Evolutionary conservation across 2,113 vertebrate genomes (phyloP), one percentile per base, ranked within the genome.

Genomic region (Dasypus novemcinctus): DNA sequence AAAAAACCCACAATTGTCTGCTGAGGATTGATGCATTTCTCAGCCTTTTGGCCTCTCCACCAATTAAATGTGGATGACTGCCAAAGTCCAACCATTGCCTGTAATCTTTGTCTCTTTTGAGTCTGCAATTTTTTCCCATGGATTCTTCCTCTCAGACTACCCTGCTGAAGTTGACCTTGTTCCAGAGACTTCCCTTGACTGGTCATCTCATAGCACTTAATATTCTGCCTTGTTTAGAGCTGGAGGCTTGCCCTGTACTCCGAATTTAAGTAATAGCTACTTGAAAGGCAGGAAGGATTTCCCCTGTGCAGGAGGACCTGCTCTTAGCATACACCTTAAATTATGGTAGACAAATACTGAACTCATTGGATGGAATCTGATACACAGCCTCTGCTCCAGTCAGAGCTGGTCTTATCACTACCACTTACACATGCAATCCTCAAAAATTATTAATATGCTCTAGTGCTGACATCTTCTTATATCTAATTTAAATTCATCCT

Each of bases 71-170:
- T 87, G 23, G 49, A 74, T 93, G 33, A 21, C 7, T 13, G 33
- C 15, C 76, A 66, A 91, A 87, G 20, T 12, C 13, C 21, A 95
- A 82, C 23, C 29, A 27, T 41, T 74, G 49, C 68, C 52, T 78
- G 0, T 27, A 86, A 87, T 81, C 38, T 93, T 85, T 79, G 29
- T 71, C 61, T 80, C 36, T 86, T 91, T 72, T 36, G 64, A 41
- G 78, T 41, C 82, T 96, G 89, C 92, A 72, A 78, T 81, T 49
- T 95, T 87, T 95, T 87, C 57, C 23, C 59, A 6, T 38, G 46
- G 23, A 41, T 95, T 86, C 69, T 81, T 88, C n/a, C 46, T 93
- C 29, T 88, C 23, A 59, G 81, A 20, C 21, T 41, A 75, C 23
- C 33, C 54, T 75, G 3, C 72, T 74, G 41, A 69, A 82, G 29